Base-by-base conservation (phyloP, 2,888 invertebrate species). In the Keiferia lycopersicella region DNA sequence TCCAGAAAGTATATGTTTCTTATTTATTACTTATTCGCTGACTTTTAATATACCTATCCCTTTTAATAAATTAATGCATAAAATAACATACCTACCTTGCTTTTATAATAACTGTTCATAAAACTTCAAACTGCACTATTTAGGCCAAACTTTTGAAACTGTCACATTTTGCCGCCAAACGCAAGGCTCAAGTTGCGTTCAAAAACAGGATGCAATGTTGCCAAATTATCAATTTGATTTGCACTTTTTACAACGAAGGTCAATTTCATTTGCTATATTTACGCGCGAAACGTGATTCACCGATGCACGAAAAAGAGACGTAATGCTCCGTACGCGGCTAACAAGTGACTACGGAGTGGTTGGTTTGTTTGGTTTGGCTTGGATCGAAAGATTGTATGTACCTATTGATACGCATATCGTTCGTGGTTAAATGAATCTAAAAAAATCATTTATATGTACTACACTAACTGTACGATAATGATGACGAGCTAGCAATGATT, bases 341-440 rank as follows among this genome's bases (percentile, higher is more conserved):
- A 67, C 66, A 73, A 68, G 73, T 70, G 66, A 81, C 80, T 81
- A 70, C 76, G 71, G 30, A 51, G 7, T 51, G 2, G 50, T 20
- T 20, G 20, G 16, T 18, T 51, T 3, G 50, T 14, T 11, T 20
- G 51, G 22, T 18, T 34, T 51, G 22, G 22, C 51, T 16, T 22
- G 22, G 6, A 18, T 51, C 8, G 51, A n/a, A n/a, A n/a, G n/a
- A 6, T 20, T 16, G 18, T 1, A 2, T 50, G 16, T 16, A 18
- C 50, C 16, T 18, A 16, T 7, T 7, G 16, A 45, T n/a, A 45
- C 34, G 34, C 34, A 34, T 34, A 8, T 8, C 10, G 34, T 10
- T 34, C 34, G 34, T 34, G 34, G 6, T 8, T 34, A 34, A 34
- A 2, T 26, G 26, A 26, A 26, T 26, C 26, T n/a, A n/a, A n/a